Evolutionary conservation across 1,140 invertebrate species (phyloP).

Genomic region (Hycleus cichorii): DNA sequence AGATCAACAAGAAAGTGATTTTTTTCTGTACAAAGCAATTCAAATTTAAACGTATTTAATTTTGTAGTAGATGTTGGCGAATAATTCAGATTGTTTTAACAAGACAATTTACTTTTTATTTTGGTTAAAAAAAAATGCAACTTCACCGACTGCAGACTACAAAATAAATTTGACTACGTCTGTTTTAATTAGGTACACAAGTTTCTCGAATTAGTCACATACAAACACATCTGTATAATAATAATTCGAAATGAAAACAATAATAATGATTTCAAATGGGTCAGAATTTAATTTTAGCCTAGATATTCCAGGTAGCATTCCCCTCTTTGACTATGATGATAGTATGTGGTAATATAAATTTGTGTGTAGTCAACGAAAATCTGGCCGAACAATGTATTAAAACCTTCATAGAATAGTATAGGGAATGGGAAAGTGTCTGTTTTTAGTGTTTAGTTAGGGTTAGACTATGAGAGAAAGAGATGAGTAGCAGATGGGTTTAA

Average conservation of each 20-base stretch:
- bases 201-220: conserved; percentile 7
- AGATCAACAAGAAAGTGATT: too few species aligned
- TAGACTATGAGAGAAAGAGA: background rate
- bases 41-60: too few species aligned
- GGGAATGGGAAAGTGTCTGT: background rate
- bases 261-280: conserved; percentile 7
- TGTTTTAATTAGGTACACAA: conserved; percentile 10
- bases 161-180: background rate
- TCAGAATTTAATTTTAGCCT: conserved; percentile 15
- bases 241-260: conserved; percentile 9
- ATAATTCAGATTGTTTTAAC: too few species aligned
- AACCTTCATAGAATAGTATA: background rate
- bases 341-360: too few species aligned
- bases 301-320: conserved; percentile 6
- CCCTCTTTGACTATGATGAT: too few species aligned
- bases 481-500: conserved; percentile 10
- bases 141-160: too few species aligned
- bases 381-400: conserved; percentile 7
- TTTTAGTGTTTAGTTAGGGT: too few species aligned
- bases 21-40: too few species aligned
- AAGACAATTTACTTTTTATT: too few species aligned
- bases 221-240: too few species aligned
- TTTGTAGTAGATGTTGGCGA: too few species aligned
- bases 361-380: background rate
- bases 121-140: too few species aligned